phyloP scores from a whole-genome alignment of 1,140 invertebrate species.

The Armadillidium nasatum region DNA sequence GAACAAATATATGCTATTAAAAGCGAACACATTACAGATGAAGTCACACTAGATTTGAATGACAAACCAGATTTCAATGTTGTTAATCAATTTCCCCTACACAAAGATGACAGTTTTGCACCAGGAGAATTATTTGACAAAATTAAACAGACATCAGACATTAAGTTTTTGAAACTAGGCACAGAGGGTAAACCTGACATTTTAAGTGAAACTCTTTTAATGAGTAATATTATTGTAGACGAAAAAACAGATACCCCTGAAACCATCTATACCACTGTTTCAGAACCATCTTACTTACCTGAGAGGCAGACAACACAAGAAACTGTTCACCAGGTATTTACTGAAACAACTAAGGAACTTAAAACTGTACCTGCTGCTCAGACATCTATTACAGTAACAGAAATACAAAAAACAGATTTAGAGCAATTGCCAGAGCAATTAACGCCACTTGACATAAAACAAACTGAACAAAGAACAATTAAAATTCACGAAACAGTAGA shows the following conservation, averaged over 20 bases:
- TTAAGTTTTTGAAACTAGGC: background rate
- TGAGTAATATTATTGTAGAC: background rate
- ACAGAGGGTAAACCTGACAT: background rate
- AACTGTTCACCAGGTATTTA: background rate
- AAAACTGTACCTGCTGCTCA: background rate
- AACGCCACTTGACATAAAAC: background rate
- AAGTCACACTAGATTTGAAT: background rate
- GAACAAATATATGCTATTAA: background rate
- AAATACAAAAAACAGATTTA: background rate
- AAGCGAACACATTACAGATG: background rate
- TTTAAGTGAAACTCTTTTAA: background rate
- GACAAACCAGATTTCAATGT: background rate
- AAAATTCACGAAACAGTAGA: no score
- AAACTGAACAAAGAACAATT: background rate
- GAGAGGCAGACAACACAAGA: conserved; percentile 25
- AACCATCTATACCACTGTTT: conserved; percentile 2
- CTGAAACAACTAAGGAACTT: background rate
- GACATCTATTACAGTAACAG: background rate
- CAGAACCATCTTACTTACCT: conserved; percentile 1
- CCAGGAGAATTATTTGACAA: background rate
- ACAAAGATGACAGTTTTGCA: background rate
- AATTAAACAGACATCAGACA: background rate
- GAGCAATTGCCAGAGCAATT: background rate
- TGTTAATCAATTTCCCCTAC: background rate
- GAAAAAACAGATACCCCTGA: background rate